phyloP scores from a whole-genome alignment of 2,797 vertebrate genomes.

The Sciaenops ocellatus region DNA sequence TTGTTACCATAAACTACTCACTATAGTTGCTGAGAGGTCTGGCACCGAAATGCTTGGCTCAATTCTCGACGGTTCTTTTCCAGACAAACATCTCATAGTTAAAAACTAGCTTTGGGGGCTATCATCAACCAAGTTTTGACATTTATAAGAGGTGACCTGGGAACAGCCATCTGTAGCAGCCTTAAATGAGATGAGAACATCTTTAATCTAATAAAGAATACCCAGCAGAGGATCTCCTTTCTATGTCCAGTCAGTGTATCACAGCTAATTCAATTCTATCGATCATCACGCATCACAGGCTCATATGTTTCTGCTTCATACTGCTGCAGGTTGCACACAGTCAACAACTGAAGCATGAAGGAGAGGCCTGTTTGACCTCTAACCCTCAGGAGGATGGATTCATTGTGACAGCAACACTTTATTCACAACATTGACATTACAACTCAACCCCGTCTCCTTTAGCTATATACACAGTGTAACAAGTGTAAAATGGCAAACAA shows the following conservation, averaged over 20 bases:
- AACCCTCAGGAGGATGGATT: neutral
- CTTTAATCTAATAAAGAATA: constrained; percentile 45
- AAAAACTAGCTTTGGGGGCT: constrained; percentile 32
- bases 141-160: constrained; percentile 39
- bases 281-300: constrained; percentile 22
- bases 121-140: constrained; percentile 29
- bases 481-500: neutral
- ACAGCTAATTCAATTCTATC: constrained; percentile 34
- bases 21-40: neutral
- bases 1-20: neutral
- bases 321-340: neutral
- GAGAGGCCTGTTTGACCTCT: constrained; percentile 12
- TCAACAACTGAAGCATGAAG: neutral
- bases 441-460: neutral
- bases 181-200: constrained; percentile 44
- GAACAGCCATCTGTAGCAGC: constrained; percentile 31
- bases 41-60: constrained; percentile 6
- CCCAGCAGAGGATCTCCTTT: constrained; percentile 42
- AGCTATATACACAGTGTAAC: too few relatives aligned
- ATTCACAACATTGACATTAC: neutral
- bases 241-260: constrained; percentile 24
- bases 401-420: neutral
- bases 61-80: neutral
- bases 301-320: constrained; percentile 7
- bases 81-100: constrained; percentile 39